These are phyloP conservation scores for Sclerodermus sp. DNA, from an alignment of 2,888 invertebrate species.

Conservation along the genomic window DNA sequence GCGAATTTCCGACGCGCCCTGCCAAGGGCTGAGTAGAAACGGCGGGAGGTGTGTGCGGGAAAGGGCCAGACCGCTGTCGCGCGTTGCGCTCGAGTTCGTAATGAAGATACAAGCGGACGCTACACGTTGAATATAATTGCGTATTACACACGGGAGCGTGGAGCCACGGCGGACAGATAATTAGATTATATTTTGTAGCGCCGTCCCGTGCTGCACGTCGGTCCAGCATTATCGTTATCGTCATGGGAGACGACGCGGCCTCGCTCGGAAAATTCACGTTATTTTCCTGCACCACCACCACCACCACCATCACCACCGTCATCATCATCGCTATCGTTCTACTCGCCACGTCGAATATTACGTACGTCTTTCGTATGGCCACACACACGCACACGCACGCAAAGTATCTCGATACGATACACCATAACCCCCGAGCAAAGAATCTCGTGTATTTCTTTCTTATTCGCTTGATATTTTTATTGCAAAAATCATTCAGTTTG, in stretches of 20 bases:
- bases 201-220: neutral
- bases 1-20: neutral
- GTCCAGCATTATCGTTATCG: constrained; percentile 31
- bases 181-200: constrained; percentile 41
- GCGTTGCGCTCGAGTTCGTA: constrained; percentile 18
- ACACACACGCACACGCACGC: neutral
- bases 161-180: constrained; percentile 32
- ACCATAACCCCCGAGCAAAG: neutral
- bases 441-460: too few relatives aligned
- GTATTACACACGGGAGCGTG: constrained; percentile 26
- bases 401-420: too few relatives aligned
- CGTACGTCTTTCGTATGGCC: neutral
- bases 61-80: neutral
- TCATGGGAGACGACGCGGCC: constrained; percentile 26
- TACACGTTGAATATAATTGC: constrained; percentile 29
- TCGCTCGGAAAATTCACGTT: constrained; percentile 23
- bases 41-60: neutral
- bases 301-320: neutral
- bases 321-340: neutral
- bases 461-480: too few relatives aligned
- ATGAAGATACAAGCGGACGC: constrained; percentile 35
- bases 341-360: constrained; percentile 1
- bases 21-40: neutral
- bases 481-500: too few relatives aligned
- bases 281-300: constrained; percentile 18